These are phyloP conservation scores for Florisuga fusca DNA, from an alignment of 2,797 vertebrate species.

Conservation along the genomic window DNA sequence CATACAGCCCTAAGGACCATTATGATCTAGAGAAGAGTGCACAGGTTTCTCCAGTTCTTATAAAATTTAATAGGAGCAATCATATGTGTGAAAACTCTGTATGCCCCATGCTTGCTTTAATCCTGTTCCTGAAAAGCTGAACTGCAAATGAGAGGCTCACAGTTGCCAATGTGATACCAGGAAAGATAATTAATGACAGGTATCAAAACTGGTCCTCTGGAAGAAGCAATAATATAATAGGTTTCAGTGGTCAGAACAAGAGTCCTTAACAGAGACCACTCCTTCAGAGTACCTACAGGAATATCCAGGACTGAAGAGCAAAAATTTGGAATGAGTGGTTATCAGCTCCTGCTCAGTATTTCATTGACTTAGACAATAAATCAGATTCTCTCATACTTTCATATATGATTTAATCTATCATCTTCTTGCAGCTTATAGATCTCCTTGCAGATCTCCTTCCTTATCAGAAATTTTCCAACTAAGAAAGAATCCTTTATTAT, in stretches of 20 bases:
- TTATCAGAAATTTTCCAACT: neutral
- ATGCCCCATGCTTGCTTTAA: neutral
- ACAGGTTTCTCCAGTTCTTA: neutral
- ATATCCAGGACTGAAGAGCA: neutral
- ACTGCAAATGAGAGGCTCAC: neutral
- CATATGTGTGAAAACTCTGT: neutral
- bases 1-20: neutral
- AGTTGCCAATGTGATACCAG: neutral
- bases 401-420: neutral
- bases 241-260: neutral
- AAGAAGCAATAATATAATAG: neutral
- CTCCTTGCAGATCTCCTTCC: neutral
- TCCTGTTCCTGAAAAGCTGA: neutral
- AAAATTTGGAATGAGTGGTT: neutral
- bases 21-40: neutral
- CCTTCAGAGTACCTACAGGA: neutral
- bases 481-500: neutral
- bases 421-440: neutral
- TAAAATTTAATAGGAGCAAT: neutral
- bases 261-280: neutral
- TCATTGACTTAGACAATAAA: neutral
- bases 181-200: neutral
- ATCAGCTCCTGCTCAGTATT: neutral
- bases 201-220: neutral
- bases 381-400: neutral